phyloP scores from a whole-genome alignment of 2,113 vertebrate species.

The Boulengeromyrus knoepffleri region DNA sequence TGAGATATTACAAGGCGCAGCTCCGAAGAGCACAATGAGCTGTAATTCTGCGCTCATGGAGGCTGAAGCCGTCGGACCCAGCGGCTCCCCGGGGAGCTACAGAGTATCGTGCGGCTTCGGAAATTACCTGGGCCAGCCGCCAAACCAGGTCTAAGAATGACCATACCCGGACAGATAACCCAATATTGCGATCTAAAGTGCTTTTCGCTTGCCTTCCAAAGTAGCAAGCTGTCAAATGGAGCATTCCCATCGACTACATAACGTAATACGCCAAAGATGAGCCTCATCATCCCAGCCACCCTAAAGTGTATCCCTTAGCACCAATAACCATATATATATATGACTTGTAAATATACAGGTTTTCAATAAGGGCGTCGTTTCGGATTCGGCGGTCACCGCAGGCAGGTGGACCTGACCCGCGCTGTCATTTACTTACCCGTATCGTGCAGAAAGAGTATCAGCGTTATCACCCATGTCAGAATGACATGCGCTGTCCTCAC shows the following conservation, averaged over 20 bases:
- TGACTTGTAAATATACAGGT: neutral
- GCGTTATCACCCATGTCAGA: constrained; percentile 64
- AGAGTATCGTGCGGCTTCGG: neutral
- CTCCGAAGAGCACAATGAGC: neutral
- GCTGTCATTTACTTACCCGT: constrained; percentile 67
- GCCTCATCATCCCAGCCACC: neutral
- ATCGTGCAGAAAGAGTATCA: constrained; percentile 73
- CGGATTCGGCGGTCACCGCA: neutral
- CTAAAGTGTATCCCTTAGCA: neutral
- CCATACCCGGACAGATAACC: neutral
- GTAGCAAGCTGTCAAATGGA: neutral
- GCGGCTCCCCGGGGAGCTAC: neutral
- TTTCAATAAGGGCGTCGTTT: neutral
- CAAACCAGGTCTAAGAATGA: neutral
- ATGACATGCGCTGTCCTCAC: constrained; percentile 66
- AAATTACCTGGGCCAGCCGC: neutral
- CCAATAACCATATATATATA: neutral
- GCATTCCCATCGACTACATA: neutral
- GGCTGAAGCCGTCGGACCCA: neutral
- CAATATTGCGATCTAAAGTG: neutral
- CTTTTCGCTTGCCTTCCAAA: neutral
- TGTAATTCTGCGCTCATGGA: neutral
- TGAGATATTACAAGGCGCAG: neutral
- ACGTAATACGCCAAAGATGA: neutral
- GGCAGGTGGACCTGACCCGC: neutral